Evolutionary conservation across 2,797 vertebrate genomes (phyloP), one percentile per base, ranked within the genome.

Genomic region (Lithobates pipiens): DNA sequence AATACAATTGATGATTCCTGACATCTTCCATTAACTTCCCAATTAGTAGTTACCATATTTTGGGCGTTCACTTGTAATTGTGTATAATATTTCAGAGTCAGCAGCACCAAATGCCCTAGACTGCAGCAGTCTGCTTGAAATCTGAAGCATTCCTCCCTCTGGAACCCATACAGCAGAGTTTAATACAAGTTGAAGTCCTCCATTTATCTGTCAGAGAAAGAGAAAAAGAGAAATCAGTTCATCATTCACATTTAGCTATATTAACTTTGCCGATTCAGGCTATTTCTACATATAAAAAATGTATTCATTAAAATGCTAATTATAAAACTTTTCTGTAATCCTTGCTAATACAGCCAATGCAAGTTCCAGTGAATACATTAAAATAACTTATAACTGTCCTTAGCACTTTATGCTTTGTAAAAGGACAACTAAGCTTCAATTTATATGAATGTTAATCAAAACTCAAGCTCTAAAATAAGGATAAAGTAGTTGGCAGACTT

Each of bases 131-230:
- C 92, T 96, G 76, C 86, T 96, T 84, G 96, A 95, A 80, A 99
- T 95, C 8, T 96, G 96, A 2, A 98, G 94, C 96, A 96, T 97
- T 0, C 97, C 97, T 0, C 98, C 97, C 88, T 97, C 95, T 36
- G 94, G 96, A 74, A 99, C 98, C 98, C 98, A 99, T 8, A 96
- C 95, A 87, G 93, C 70, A 0, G 96, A 94, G 21, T 95, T 92
- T 2, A 95, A 92, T 70, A 92, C 89, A 29, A 97, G 86, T 0
- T 77, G 92, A 65, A 95, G 94, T 42, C 91, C 89, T 83, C 90
- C 87, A 15, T 85, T 86, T 10, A 88, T 89, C 97, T 98, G 91
- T 44, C 18, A 57, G 34, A 16, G 16, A 2, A 36, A 50, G 10
- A 57, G 8, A 18, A 71, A 61, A 23, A 57, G 21, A 57, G 7